Evolutionary conservation across 2,797 vertebrate genomes (phyloP), one percentile per base, ranked within the genome.

Genomic region (Pangasius larnaudii): DNA sequence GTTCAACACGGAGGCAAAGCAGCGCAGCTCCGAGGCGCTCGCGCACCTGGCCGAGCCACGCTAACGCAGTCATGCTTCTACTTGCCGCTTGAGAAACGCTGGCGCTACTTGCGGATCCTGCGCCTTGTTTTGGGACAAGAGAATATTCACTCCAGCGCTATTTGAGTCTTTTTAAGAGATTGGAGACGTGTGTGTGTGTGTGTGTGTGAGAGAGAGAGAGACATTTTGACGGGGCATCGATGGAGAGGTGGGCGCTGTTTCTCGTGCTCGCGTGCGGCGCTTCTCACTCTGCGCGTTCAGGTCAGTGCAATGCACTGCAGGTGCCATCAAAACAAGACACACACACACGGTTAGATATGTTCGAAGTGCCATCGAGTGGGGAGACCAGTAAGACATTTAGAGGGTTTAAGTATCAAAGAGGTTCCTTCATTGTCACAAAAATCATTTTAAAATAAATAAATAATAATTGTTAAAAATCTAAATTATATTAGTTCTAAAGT

Each of bases 31-130:
- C 4, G 30, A 7, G 82, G 71, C 89, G 82, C 85, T 33, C 85
- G 80, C 81, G 86, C 91, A 91, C 89, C 91, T 89, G 91, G 88
- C 58, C 58, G 88, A 83, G 88, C 65, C 91, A 80, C 91, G 88
- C 88, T 30, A 72, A 63, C 69, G 85, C 69, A 84, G 61, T 90
- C 89, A 63, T 91, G 91, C 89, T 90, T 58, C 81, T 89, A 83
- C 91, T 84, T 87, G 89, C 87, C 67, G 46, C 78, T 58, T 88
- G 87, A 91, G 84, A 49, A 72, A 42, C 78, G 85, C 88, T 59
- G 89, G 77, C 88, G 86, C 77, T 72, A 63, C 86, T 39, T 46
- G 11, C 5, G 13, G 85, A 49, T 79, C 81, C 56, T 16, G 4
- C 58, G 59, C 16, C 71, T 78, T 46, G 74, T 63, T 82, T 61